Evolutionary conservation across 2,888 invertebrate species (phyloP).

Genomic region (Trachelus stipa): DNA sequence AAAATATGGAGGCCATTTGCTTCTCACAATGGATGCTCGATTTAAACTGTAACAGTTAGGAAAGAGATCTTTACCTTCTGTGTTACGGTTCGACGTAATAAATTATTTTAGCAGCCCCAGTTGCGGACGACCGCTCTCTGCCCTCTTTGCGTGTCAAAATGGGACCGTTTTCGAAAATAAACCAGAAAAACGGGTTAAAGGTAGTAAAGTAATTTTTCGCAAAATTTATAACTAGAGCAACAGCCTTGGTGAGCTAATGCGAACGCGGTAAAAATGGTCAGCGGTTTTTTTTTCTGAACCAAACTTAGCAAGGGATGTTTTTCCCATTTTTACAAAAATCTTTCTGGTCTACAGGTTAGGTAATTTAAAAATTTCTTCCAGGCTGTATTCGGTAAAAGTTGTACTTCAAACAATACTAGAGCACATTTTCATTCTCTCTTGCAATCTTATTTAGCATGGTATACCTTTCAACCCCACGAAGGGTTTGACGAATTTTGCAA

Average conservation of each 20-base stretch:
- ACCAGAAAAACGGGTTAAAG: constrained; percentile 51
- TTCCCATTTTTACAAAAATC: background rate
- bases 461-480: background rate
- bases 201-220: constrained; percentile 47
- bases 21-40: constrained; percentile 39
- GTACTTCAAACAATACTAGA: background rate
- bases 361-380: background rate
- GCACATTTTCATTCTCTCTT: background rate
- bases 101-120: constrained; percentile 45
- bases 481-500: background rate
- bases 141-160: background rate
- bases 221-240: constrained; percentile 55
- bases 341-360: background rate
- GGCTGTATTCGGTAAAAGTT: background rate
- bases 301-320: background rate
- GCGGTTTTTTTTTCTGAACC: constrained; percentile 20
- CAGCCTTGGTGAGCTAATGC: constrained; percentile 29
- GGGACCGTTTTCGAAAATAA: constrained; percentile 51
- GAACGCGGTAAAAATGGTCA: constrained; percentile 43
- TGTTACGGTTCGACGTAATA: constrained; percentile 49
- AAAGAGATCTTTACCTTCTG: constrained; percentile 41
- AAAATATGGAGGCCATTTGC: constrained; percentile 21
- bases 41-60: constrained; percentile 60
- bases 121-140: background rate
- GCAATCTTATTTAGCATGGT: background rate